Percentiles rank a stretch among this genome's conserved stretches.
These are phyloP conservation scores for Gymnopithys bicolor DNA, from an alignment of 2,797 vertebrate genomes.

Conservation along the genomic window DNA sequence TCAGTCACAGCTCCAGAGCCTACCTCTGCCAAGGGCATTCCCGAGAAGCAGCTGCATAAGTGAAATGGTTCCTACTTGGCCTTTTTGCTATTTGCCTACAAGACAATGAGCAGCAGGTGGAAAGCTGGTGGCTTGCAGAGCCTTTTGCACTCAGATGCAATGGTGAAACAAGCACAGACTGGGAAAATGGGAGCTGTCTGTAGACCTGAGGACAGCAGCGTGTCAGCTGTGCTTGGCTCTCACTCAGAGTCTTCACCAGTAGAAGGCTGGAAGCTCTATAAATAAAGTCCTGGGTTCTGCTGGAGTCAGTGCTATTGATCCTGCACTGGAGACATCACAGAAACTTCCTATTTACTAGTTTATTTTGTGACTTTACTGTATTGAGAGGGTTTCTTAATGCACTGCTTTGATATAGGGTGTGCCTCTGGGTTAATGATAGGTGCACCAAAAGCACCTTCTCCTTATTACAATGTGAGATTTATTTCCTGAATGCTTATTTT, in stretches of 20 bases:
- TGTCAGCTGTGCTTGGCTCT: not conserved
- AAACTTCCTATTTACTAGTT: slow-evolving; percentile 50
- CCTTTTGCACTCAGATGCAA: not conserved
- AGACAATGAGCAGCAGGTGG: not conserved
- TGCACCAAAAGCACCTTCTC: not conserved
- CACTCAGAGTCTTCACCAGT: not conserved
- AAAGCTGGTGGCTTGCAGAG: not conserved
- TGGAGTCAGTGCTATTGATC: slow-evolving; percentile 42
- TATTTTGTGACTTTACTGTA: not conserved
- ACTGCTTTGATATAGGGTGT: not conserved
- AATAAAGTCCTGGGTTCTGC: slow-evolving; percentile 6
- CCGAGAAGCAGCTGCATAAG: rapidly evolving
- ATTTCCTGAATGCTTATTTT: slow-evolving; percentile 2
- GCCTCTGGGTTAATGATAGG: not conserved
- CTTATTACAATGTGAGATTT: not conserved
- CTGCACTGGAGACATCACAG: not conserved
- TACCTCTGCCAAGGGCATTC: not conserved
- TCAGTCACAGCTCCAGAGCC: not conserved
- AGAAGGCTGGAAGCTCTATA: not conserved
- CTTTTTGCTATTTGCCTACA: not conserved
- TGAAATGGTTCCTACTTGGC: not conserved
- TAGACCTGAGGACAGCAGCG: not conserved
- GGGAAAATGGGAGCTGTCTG: not conserved
- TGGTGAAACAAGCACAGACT: not conserved
- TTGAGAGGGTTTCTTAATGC: slow-evolving; percentile 31